Percentiles rank a stretch among this genome's conserved stretches.
phyloP scores from a whole-genome alignment of 2,888 invertebrate genomes.

The Cheilosia scutellata region DNA sequence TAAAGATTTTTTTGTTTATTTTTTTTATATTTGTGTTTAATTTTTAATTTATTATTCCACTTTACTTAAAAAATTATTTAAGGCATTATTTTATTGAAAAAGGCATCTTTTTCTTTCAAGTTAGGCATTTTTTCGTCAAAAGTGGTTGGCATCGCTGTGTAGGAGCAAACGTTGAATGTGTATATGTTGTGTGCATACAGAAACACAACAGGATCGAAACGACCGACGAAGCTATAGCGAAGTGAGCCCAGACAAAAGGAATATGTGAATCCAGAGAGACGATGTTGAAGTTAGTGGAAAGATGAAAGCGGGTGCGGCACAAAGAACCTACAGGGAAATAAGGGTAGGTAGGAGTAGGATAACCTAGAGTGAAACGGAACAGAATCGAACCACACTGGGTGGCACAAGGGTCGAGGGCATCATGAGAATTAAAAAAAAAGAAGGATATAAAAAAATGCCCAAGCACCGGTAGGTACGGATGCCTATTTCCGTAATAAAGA shows the following conservation, averaged over 20 bases:
- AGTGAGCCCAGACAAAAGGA: slow-evolving; percentile 1
- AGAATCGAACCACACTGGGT: slow-evolving; percentile 29
- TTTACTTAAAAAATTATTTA: no score
- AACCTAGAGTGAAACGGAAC: slow-evolving; percentile 48
- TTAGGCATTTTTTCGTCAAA: no score
- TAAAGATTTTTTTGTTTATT: no score
- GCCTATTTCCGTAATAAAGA: slow-evolving; percentile 52
- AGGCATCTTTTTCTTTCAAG: no score
- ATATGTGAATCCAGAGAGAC: not conserved
- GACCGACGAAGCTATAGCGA: not conserved
- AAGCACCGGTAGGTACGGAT: slow-evolving; percentile 41
- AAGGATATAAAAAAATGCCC: slow-evolving; percentile 6
- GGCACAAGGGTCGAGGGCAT: not conserved
- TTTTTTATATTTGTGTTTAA: no score
- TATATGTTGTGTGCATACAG: not conserved
- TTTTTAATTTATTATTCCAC: no score
- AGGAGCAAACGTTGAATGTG: slow-evolving; percentile 26
- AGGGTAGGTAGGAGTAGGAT: not conserved
- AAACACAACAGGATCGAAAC: slow-evolving; percentile 36
- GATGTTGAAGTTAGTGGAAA: not conserved
- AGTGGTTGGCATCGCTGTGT: no score
- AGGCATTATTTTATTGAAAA: no score
- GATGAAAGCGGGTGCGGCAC: slow-evolving; percentile 11
- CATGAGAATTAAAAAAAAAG: not conserved
- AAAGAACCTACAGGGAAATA: not conserved